Conservation (phyloP, 1,140 invertebrate genomes). For the Pogonomyrmex californicus region DNA sequence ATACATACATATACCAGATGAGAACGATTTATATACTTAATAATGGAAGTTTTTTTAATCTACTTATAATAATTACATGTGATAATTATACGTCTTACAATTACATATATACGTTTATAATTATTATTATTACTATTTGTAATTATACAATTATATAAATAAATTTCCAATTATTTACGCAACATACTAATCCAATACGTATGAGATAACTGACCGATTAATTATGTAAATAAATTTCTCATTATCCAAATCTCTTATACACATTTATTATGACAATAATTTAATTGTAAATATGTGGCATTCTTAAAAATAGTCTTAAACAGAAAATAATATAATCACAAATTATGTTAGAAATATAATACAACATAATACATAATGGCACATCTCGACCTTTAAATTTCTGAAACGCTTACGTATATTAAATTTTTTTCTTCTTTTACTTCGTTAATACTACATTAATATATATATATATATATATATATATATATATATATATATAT, state of each 20-base stretch:
- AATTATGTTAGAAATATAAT: background rate
- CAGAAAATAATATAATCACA: background rate
- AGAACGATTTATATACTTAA: background rate
- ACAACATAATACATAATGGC: background rate
- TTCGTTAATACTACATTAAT: background rate
- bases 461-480: background rate
- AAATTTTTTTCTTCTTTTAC: background rate
- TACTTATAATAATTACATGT: conserved; percentile 43
- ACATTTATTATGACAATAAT: background rate
- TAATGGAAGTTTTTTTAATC: conserved; percentile 45
- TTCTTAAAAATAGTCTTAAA: conserved; percentile 6
- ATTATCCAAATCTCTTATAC: conserved; percentile 46
- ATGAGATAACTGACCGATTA: conserved; percentile 41
- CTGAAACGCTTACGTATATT: background rate
- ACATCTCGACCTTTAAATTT: background rate
- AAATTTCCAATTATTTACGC: conserved; percentile 56
- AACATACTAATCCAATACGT: conserved; percentile 33
- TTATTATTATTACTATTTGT: conserved; percentile 26
- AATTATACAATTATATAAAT: conserved; percentile 41
- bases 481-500: background rate
- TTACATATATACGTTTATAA: background rate
- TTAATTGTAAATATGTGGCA: background rate
- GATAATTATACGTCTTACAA: conserved; percentile 9
- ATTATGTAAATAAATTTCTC: conserved; percentile 48
- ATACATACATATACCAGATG: background rate